Evolutionary conservation across 2,888 invertebrate species (phyloP), one percentile per base, ranked within the genome.

Genomic region (Standfussiana lucernea): DNA sequence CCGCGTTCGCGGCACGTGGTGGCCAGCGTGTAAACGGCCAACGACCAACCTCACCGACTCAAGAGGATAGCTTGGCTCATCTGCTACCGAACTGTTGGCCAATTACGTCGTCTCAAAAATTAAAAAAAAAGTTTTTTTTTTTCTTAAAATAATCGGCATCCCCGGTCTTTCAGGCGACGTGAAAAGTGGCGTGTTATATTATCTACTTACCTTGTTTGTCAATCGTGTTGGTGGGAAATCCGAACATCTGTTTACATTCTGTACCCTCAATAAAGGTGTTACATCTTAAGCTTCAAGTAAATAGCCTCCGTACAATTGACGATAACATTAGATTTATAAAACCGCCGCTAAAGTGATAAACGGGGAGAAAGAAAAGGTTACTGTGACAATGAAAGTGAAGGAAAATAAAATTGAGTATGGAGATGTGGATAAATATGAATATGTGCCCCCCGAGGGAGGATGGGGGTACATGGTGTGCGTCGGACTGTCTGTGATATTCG

Each of bases 381-480:
- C 70, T 80, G 81, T 86, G 89, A 92, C 89, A 83, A 94, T 95
- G 94, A 93, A 91, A 92, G 93, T 86, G 78, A 91, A 92, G 68
- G 90, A 89, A 73, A 92, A 92, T 85, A 88, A 87, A 75, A 91
- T 92, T 84, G 92, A 92, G 80, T 91, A 92, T 68, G 93, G 92
- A 89, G 94, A 94, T 74, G 90, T 87, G 65, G 93, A 93, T 61
- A 93, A 94, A 77, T 96, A 95, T 86, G 96, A 96, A 71, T 85
- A 95, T 89, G 95, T 96, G 15, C 96, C 97, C 3, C 98, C 98
- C 0, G 98, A 98, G 85, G 98, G 98, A 4, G 98, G 98, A 0
- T 98, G 98, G 98, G 98, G 98, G 0, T 98, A 98, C 94, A 93
- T 97, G 82, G 97, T 98, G 68, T 97, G 98, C 72, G 85, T 98